A percentile compares a stretch with the other conserved stretches of the same genome.
These are phyloP conservation scores for Pseudochirops cupreus DNA, from an alignment of 2,797 vertebrate genomes.

Conservation along the genomic window DNA sequence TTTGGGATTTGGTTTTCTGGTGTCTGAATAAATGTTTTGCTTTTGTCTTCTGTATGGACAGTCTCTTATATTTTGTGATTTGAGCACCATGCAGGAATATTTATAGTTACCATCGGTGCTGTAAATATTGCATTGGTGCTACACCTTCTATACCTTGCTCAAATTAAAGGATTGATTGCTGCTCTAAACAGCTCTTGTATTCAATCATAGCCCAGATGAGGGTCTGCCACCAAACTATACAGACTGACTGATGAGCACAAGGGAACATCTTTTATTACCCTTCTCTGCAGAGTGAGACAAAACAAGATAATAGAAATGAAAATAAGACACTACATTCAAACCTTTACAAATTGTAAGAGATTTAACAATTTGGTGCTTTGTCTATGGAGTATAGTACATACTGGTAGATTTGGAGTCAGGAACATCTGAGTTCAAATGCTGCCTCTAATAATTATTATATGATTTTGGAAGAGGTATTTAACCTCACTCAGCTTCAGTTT, in stretches of 20 bases:
- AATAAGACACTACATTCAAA: slow-evolving; percentile 46
- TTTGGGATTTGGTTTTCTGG: no score
- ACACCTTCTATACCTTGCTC: not conserved
- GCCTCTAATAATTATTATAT: not conserved
- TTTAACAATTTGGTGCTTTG: not conserved
- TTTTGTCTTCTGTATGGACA: no score
- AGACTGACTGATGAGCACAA: not conserved
- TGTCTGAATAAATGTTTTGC: no score
- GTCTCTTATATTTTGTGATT: no score
- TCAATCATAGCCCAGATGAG: not conserved
- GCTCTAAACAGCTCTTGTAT: not conserved
- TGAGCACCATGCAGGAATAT: no score
- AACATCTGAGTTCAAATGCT: slow-evolving; percentile 16
- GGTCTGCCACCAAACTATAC: not conserved
- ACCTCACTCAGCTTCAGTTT: not conserved
- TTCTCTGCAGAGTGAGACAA: not conserved
- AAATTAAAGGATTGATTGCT: not conserved
- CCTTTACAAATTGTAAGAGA: slow-evolving; percentile 13
- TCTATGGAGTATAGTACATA: not conserved
- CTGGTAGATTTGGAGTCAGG: not conserved
- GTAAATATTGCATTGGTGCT: no score
- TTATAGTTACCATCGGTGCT: no score
- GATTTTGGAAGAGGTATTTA: slow-evolving; percentile 23
- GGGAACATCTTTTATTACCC: not conserved
- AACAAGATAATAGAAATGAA: slow-evolving; percentile 14